These are phyloP conservation scores for Labrus mixtus DNA, from an alignment of 2,113 vertebrate species.

Conservation along the genomic window DNA sequence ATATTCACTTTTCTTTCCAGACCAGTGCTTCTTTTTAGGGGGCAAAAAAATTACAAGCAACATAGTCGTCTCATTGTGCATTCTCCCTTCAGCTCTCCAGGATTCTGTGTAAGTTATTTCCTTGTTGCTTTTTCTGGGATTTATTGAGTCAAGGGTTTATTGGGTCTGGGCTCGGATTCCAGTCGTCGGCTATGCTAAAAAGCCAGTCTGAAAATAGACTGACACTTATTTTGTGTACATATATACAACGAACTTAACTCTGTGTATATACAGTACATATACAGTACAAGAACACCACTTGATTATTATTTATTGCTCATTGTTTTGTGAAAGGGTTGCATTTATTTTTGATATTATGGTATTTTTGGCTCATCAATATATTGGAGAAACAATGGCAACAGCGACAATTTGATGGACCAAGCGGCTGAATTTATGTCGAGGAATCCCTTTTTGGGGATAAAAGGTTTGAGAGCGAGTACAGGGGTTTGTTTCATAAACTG, in stretches of 20 bases:
- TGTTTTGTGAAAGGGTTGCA: constrained; percentile 86
- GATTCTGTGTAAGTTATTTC: constrained; percentile 79
- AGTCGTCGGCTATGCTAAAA: constrained; percentile 69
- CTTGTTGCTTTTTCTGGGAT: constrained; percentile 59
- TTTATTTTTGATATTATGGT: constrained; percentile 86
- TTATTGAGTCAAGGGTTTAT: constrained; percentile 22
- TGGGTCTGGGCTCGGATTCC: constrained; percentile 65
- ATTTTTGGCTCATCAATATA: constrained; percentile 78
- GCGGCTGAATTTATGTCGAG: constrained; percentile 42
- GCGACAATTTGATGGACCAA: constrained; percentile 78
- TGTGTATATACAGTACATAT: constrained; percentile 85
- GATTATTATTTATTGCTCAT: constrained; percentile 86
- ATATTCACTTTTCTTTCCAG: constrained; percentile 63
- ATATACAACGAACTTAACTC: constrained; percentile 78
- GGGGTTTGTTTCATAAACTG: constrained; percentile 40
- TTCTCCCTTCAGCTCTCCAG: constrained; percentile 59
- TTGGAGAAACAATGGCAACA: constrained; percentile 65
- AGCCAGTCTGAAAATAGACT: constrained; percentile 70
- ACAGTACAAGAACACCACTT: constrained; percentile 82
- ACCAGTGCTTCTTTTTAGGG: constrained; percentile 61
- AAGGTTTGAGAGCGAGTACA: constrained; percentile 35
- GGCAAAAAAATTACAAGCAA: constrained; percentile 45
- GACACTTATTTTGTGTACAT: constrained; percentile 77
- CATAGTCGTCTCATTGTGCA: constrained; percentile 57
- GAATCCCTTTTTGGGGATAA: constrained; percentile 43